Base-by-base conservation (phyloP, 2,113 vertebrate genomes). In the Cochlearius cochlearius region DNA sequence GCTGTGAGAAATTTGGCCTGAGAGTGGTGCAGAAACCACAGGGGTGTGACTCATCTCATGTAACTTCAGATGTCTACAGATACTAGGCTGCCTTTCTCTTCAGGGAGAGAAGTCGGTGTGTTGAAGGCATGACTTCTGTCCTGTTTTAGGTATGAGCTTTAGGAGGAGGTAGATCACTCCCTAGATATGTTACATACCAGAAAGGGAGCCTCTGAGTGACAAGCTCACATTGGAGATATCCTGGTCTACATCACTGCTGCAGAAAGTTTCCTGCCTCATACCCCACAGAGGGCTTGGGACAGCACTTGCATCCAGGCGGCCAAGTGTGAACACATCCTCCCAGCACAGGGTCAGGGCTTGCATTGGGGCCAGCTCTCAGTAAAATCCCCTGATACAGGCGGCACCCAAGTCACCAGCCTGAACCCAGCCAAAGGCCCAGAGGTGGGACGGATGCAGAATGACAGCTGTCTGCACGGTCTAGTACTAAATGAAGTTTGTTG, bases 21-120 rank as follows among this genome's bases (percentile, higher is more conserved):
- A 94, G 58, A 79, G 49, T 66, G 34, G 62, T 90, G 66, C 92
- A 96, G 77, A 93, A 94, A 90, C 96, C 93, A 93, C 90, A 93
- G 81, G 67, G 76, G 66, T 86, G 84, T 90, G 93, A 92, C 81
- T 87, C 47, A 83, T 83, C 69, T 90, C 26, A 1, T 73, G 60
- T 74, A 78, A 67, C 84, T 87, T 67, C 13, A 96, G 91, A 94
- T 87, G 58, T 27, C 50, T 83, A 2, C 34, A 59, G 85, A 85
- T 88, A 85, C 32, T 34, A 39, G 58, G 45, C 58, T 88, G 60
- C 64, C 26, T 68, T 75, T 79, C 39, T 81, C 64, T 60, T 81
- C 58, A 41, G 27, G 59, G 68, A 34, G 30, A 85, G 84, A 59
- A 94, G 43, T 52, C 87, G 56, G 53, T 76, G 71, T 1, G 3